Evolutionary conservation across 2,888 invertebrate species (phyloP).

Genomic region (Eupithecia subumbrata): DNA sequence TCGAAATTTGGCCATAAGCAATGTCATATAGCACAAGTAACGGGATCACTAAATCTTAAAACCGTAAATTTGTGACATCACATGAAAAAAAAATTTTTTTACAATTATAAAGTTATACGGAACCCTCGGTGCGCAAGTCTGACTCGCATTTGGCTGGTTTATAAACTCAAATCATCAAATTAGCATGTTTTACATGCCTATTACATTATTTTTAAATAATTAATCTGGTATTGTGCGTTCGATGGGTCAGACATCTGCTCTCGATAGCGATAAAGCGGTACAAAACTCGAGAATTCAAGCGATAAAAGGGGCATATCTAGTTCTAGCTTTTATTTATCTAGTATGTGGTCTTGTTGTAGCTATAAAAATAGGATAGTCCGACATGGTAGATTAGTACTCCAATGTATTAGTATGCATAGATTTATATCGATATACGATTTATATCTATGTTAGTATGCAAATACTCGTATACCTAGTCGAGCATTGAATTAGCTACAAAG

Average conservation of each 20-base stretch:
- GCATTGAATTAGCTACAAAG: not conserved
- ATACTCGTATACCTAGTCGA: too few relatives aligned
- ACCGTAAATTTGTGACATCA: not conserved
- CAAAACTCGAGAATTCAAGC: not conserved
- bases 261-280: conserved; percentile 11
- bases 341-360: not conserved
- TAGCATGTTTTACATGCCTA: not conserved
- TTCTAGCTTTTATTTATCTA: not conserved
- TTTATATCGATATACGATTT: too few relatives aligned
- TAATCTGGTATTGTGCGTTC: conserved; percentile 18
- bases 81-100: not conserved
- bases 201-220: conserved; percentile 15
- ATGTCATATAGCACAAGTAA: not conserved
- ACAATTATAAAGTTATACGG: not conserved
- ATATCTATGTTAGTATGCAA: too few relatives aligned
- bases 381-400: not conserved
- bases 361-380: not conserved
- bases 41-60: not conserved
- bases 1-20: not conserved
- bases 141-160: not conserved
- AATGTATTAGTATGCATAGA: too few relatives aligned
- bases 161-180: not conserved
- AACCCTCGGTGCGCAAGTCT: not conserved
- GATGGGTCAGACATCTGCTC: conserved; percentile 26
- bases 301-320: conserved; percentile 1